phyloP scores from a whole-genome alignment of 2,113 vertebrate species.

The Tylochromis polylepis region DNA sequence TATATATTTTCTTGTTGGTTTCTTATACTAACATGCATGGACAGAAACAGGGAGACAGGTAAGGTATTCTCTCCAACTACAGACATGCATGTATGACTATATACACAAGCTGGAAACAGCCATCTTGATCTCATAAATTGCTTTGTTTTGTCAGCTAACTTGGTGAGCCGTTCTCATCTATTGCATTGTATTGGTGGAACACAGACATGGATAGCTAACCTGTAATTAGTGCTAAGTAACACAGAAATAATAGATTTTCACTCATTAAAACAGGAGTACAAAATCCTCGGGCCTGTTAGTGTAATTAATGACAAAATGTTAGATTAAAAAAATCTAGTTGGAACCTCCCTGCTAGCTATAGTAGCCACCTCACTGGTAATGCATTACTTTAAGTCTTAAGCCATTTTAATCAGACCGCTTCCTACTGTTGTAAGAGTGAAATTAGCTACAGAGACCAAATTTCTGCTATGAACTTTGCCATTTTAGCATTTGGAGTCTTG shows the following conservation, averaged over 20 bases:
- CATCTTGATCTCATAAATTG: not conserved
- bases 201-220: not conserved
- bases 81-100: not conserved
- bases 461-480: not conserved
- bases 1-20: not conserved
- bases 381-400: not conserved
- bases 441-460: not conserved
- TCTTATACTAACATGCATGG: not conserved
- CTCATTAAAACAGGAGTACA: not conserved
- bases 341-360: accelerated
- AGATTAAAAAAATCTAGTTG: not conserved
- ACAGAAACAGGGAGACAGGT: not conserved
- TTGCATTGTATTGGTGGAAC: not conserved
- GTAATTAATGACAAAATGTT: not conserved
- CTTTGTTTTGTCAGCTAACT: not conserved
- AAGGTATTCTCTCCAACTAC: not conserved
- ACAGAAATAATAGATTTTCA: not conserved
- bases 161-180: not conserved
- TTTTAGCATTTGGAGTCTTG: not conserved
- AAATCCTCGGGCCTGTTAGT: not conserved
- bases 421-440: not conserved
- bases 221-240: not conserved
- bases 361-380: not conserved
- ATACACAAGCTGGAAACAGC: not conserved
- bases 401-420: not conserved